Evolutionary conservation across 2,113 vertebrate genomes (phyloP), one percentile per base, ranked within the genome.

Genomic region (Barnardius zonarius): DNA sequence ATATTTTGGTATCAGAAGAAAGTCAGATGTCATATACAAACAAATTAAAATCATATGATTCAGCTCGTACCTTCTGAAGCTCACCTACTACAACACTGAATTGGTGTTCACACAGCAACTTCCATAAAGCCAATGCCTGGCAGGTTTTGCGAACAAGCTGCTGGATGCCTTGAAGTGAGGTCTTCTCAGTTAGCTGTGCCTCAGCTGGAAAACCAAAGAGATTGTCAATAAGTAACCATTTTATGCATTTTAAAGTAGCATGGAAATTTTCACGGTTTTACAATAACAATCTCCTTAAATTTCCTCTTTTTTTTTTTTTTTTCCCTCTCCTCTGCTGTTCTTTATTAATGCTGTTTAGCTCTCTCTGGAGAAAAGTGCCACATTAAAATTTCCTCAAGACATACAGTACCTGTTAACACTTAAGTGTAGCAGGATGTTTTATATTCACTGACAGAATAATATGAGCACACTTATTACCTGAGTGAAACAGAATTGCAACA

Each of bases 31-130:
- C 66, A 59, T 79, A 57, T 19, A 72, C 2, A 48, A 62, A 72
- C 5, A 44, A 70, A 59, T 61, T 19, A 54, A 62, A 67, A 59
- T 20, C 2, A 2, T 11, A 18, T 51, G 30, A 70, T 73, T 64
- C 25, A 51, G 41, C 55, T 13, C 88, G 15, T 96, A 99, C 99
- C 99, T 99, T 99, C 62, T 99, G 99, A 94, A 99, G 98, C 83
- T 99, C 99, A 48, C 98, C 98, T 51, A 99, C 98, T 95, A 99
- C 98, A 95, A 98, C 96, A 96, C 98, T 98, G 94, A 99, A 99
- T 22, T 99, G 99, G 94, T 99, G 99, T 83, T 99, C 99, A 95
- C 99, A 99, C 9, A 99, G 98, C 61, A 99, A 98, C 79, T 99
- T 99, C 99, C 99, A 99, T 19, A 99, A 98, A 55, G 99, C 98